These are phyloP conservation scores for Otocyon megalotis DNA, from an alignment of 2,113 vertebrate species.

Conservation along the genomic window DNA sequence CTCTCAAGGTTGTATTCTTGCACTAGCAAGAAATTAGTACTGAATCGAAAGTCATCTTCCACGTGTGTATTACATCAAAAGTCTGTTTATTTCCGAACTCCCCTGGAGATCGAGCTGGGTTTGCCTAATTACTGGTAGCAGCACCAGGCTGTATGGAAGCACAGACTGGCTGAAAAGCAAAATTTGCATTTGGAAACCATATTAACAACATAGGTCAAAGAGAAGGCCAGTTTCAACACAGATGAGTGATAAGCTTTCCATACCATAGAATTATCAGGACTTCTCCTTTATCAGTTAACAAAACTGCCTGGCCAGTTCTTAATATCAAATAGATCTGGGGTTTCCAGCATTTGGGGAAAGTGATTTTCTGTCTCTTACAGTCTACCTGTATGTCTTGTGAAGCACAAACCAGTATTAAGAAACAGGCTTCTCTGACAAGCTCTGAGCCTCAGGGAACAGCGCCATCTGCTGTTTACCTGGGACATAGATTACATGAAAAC, in stretches of 20 bases:
- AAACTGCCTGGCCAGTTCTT: background rate
- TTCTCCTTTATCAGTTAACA: background rate
- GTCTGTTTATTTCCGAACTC: background rate
- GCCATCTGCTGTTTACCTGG: conserved; percentile 77
- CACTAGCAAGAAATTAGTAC: background rate
- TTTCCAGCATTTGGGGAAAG: background rate
- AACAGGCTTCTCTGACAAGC: background rate
- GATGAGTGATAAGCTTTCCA: background rate
- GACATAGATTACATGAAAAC: conserved; percentile 25
- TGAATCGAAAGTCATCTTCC: background rate
- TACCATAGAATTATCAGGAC: background rate
- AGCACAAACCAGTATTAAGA: background rate
- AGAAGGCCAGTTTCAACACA: conserved; percentile 4
- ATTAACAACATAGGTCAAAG: background rate
- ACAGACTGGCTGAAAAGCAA: background rate
- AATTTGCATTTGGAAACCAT: conserved; percentile 13
- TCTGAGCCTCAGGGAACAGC: conserved; percentile 68
- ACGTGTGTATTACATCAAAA: background rate
- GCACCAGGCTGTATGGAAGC: background rate
- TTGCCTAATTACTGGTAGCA: background rate
- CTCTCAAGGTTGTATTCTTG: background rate
- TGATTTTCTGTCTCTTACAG: background rate
- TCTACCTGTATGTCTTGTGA: background rate
- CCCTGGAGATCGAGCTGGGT: background rate
- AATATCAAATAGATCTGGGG: background rate